Percentiles rank a stretch among this genome's conserved stretches.
These are phyloP conservation scores for Telenomus remus DNA, from an alignment of 1,140 invertebrate genomes.

Conservation along the genomic window DNA sequence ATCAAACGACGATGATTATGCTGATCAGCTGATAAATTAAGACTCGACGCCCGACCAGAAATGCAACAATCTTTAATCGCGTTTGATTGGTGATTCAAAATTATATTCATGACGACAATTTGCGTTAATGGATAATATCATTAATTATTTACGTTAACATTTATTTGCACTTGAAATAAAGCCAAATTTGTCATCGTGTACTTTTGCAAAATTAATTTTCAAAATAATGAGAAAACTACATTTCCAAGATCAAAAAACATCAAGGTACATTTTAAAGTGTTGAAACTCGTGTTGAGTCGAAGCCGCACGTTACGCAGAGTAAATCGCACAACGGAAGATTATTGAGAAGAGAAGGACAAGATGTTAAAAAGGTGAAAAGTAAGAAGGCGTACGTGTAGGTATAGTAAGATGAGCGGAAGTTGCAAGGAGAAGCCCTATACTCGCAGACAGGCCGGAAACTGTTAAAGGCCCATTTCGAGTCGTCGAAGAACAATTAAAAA, in stretches of 20 bases:
- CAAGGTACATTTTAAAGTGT: slow-evolving; percentile 12
- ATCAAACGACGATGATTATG: slow-evolving; percentile 29
- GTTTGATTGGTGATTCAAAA: slow-evolving; percentile 28
- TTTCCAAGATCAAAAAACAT: neutral
- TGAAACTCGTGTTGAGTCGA: slow-evolving; percentile 25
- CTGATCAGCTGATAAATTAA: slow-evolving; percentile 18
- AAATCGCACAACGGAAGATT: slow-evolving; percentile 41
- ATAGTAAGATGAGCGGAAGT: slow-evolving; percentile 70
- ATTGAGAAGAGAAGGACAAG: slow-evolving; percentile 10
- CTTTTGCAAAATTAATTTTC: too few species aligned
- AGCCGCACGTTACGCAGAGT: slow-evolving; percentile 50
- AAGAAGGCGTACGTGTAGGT: slow-evolving; percentile 60
- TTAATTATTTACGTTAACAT: neutral
- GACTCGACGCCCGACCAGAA: neutral
- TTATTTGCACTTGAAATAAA: neutral
- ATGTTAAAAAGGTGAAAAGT: slow-evolving; percentile 30
- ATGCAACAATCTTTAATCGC: slow-evolving; percentile 56
- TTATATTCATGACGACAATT: too few species aligned
- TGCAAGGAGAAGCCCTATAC: slow-evolving; percentile 59
- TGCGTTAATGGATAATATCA: too few species aligned
- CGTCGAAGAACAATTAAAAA: neutral
- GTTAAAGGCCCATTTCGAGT: slow-evolving; percentile 61
- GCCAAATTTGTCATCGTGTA: too few species aligned
- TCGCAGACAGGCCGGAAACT: slow-evolving; percentile 63
- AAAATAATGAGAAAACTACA: slow-evolving; percentile 4